Base-by-base conservation (phyloP, 2,888 invertebrate genomes). In the Cepaea hortensis region DNA sequence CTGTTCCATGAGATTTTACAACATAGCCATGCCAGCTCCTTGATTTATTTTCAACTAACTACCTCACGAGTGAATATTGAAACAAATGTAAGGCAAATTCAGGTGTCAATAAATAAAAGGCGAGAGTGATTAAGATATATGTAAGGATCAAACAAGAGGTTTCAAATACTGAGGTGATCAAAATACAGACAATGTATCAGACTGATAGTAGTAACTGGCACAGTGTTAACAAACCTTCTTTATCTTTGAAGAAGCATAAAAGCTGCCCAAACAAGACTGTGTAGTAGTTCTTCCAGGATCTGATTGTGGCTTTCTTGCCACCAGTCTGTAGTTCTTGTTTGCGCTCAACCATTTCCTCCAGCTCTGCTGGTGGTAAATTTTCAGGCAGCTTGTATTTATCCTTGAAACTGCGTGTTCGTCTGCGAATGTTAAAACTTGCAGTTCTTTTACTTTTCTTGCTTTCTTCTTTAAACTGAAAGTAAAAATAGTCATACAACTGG, bases 181-280 rank as follows among this genome's bases (percentile, higher is more conserved):
- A 9, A 6, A 55, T 0, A 6, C 11, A 55, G 55, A 55, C 11
- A 55, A 9, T 55, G 55, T 35, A 35, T 35, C 35, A 55, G 55
- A 11, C 55, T 55, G 55, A 55, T 11, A 35, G 65, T 35, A 35
- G 65, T 7, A 81, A 35, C 18, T 55, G 9, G 11, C 18, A 46
- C n/a, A 13, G 15, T 11, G 35, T 6, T 23, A 20, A 70, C 89
- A 46, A 89, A 94, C 94, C 94, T 91, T 97, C 96, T 93, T 97
- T 97, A 94, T 98, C 98, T 93, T 98, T 97, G 96, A 99, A 99
- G 96, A 99, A 99, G 95, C 98, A 99, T 84, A 99, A 95, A 91
- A 99, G 95, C 94, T 99, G 99, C 0, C 99, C 99, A 94, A 98
- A 99, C 50, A 99, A 96, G 85, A 99, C 99, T 0, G 98, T 97